Conservation (phyloP, 2,113 vertebrate species). For the Emydocephalus ijimae region DNA sequence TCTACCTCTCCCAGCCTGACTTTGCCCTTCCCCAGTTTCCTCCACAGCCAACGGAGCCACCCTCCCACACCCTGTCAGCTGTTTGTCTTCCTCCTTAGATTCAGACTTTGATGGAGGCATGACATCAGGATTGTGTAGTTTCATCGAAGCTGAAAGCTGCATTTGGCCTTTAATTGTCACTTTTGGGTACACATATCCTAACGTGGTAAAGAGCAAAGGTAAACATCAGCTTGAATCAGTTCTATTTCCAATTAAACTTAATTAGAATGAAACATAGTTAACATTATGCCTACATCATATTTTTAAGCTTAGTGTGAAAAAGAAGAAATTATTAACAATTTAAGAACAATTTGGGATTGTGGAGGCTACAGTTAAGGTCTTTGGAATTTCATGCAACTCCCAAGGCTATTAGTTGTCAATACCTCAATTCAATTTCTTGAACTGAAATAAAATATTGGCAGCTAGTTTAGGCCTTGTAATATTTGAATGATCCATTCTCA, state of each 20-base stretch:
- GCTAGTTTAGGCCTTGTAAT: neutral
- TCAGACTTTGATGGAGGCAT: too few relatives aligned
- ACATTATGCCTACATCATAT: neutral
- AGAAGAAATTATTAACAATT: neutral
- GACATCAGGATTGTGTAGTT: neutral
- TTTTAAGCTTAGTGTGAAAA: neutral
- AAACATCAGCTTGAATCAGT: neutral
- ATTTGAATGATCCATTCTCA: neutral
- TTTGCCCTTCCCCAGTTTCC: too few relatives aligned
- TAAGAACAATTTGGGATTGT: neutral
- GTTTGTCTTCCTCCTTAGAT: too few relatives aligned
- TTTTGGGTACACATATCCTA: neutral
- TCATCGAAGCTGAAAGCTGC: neutral
- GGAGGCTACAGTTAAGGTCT: neutral
- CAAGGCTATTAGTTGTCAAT: neutral
- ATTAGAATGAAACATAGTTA: neutral
- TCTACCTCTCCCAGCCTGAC: too few relatives aligned
- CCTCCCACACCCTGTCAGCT: too few relatives aligned
- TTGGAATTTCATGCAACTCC: neutral
- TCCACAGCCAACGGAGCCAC: too few relatives aligned
- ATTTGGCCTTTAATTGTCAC: neutral
- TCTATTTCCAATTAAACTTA: neutral
- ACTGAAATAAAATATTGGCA: neutral
- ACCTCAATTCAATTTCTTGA: neutral
- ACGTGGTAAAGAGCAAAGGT: neutral